Conservation (phyloP, 35 echinoderm and acorn worm species). For the Ptychodera flava region DNA sequence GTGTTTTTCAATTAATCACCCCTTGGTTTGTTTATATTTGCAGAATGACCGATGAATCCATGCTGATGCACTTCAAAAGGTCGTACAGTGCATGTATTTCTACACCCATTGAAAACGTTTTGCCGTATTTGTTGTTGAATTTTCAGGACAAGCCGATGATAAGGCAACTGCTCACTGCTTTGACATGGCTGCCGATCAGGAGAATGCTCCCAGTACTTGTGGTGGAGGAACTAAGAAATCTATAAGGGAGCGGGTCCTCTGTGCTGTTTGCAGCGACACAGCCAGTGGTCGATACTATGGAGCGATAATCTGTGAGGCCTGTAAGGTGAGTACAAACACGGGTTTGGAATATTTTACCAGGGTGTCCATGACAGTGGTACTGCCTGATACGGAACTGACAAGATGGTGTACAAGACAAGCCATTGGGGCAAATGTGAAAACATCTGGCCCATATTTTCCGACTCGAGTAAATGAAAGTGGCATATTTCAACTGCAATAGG, state of each 20-base stretch:
- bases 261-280: constrained; percentile 55
- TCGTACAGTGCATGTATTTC: no score
- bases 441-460: no score
- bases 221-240: not conserved
- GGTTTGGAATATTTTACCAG: no score
- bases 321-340: constrained; percentile 44
- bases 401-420: no score
- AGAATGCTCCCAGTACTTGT: not conserved
- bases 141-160: no score
- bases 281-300: constrained; percentile 65
- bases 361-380: no score
- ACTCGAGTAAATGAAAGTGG: no score
- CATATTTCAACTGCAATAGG: no score
- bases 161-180: not conserved
- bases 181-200: not conserved
- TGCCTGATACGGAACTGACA: no score
- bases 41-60: not conserved
- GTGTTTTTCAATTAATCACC: not conserved
- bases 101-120: not conserved
- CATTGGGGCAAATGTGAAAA: no score
- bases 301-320: constrained; percentile 67
- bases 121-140: no score
- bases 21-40: not conserved
- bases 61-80: no score
- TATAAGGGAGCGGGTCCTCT: constrained; percentile 15